These are phyloP conservation scores for Sminthopsis crassicaudata DNA, from an alignment of 2,113 vertebrate species.

Conservation along the genomic window DNA sequence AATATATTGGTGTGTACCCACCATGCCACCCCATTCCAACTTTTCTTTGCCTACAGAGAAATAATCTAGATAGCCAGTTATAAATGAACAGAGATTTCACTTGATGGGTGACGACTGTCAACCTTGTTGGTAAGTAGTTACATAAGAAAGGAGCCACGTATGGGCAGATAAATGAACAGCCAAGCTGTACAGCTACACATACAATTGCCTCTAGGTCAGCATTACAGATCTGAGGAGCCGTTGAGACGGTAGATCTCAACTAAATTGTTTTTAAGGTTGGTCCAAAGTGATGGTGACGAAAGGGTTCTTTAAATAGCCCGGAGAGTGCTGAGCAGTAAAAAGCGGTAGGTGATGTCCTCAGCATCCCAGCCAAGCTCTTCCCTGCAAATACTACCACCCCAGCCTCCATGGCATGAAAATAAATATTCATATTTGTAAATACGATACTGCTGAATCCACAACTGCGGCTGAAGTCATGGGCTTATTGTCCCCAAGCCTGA, in stretches of 20 bases:
- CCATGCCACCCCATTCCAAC: background rate
- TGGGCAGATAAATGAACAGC: background rate
- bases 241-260: constrained; percentile 23
- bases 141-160: background rate
- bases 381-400: constrained; percentile 61
- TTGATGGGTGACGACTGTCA: constrained; percentile 3
- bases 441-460: constrained; percentile 73
- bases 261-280: constrained; percentile 61
- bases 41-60: background rate
- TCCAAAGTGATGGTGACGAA: constrained; percentile 61
- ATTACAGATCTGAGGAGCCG: constrained; percentile 22
- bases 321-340: constrained; percentile 69
- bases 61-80: background rate
- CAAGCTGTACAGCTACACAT: background rate
- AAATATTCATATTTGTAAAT: constrained; percentile 79
- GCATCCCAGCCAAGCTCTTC: constrained; percentile 47
- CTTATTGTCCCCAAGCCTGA: constrained; percentile 66
- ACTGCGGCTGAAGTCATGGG: constrained; percentile 63
- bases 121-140: constrained; percentile 41
- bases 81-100: background rate
- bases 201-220: constrained; percentile 48
- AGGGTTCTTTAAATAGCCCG: constrained; percentile 62
- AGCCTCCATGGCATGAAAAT: constrained; percentile 62
- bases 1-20: background rate
- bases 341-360: constrained; percentile 61